Base-by-base conservation (phyloP, 2,888 invertebrate genomes). In the Phymatocera aterrima region DNA sequence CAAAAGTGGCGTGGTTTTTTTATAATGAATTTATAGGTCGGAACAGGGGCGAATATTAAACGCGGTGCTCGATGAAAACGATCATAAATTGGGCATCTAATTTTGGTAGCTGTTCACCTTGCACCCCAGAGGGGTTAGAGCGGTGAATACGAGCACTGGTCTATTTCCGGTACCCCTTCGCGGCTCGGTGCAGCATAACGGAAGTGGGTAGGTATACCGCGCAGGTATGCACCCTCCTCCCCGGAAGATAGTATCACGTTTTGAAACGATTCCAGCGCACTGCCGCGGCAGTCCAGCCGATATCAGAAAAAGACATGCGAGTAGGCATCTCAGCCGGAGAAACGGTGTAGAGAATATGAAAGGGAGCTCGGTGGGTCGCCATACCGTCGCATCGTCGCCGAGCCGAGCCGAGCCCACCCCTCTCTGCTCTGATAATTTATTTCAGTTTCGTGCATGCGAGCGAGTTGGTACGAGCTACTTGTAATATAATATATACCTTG, bases 381-480 rank as follows among this genome's bases (percentile, higher is more conserved):
- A 79, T 75, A n/a, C n/a, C n/a, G n/a, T n/a, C n/a, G n/a, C 81
- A 64, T 65, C 77, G 24, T 68, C 68, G 43, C 78, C 77, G 37
- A 40, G 28, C 78, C 68, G 57, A n/a, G n/a, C n/a, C n/a, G n/a
- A n/a, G 68, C 81, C 81, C 80, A 79, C 83, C 80, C 83, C n/a
- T n/a, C n/a, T 83, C 83, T 80, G 81, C 65, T 60, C 31, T 37
- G 75, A 80, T 83, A 86, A 86, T 87, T 86, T 85, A 87, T 86
- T 85, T 83, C 82, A 80, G 84, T 83, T 84, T 82, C 83, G 82
- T 77, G 83, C 82, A 83, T 81, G 80, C 81, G 72, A 31, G 51
- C 48, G 31, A 72, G 28, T n/a, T 28, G 72, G 48, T 48, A 72
- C 72, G 34, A 72, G n/a, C 61, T n/a, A 34, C 24, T 5, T 61